Evolutionary conservation across 2,113 vertebrate species (phyloP).

Genomic region (zebrafish (Danio rerio)): GRCz12tu NC_133188.1:7047001-7047500

Average conservation of each 20-base stretch:
- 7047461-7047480: slow-evolving; percentile 38
- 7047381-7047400: slow-evolving; percentile 51
- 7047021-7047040: too few relatives aligned
- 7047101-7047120: too few relatives aligned
- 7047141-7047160: neutral
- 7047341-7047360: slow-evolving; percentile 41
- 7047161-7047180: slow-evolving; percentile 8
- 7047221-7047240: neutral
- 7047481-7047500: neutral
- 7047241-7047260: neutral
- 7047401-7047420: slow-evolving; percentile 49
- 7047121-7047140: too few relatives aligned
- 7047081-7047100: too few relatives aligned
- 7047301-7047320: slow-evolving; percentile 37
- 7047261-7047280: slow-evolving; percentile 20
- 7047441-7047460: slow-evolving; percentile 54
- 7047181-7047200: neutral
- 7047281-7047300: slow-evolving; percentile 45
- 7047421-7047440: slow-evolving; percentile 54
- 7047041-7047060: too few relatives aligned
- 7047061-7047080: too few relatives aligned
- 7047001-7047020: too few relatives aligned
- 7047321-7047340: slow-evolving; percentile 39
- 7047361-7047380: slow-evolving; percentile 14
- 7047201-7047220: slow-evolving; percentile 7